Percentiles rank a stretch among this genome's conserved stretches.
These are phyloP conservation scores for Crotalus helleri DNA, from an alignment of 2,113 vertebrate genomes.

Conservation along the genomic window DNA sequence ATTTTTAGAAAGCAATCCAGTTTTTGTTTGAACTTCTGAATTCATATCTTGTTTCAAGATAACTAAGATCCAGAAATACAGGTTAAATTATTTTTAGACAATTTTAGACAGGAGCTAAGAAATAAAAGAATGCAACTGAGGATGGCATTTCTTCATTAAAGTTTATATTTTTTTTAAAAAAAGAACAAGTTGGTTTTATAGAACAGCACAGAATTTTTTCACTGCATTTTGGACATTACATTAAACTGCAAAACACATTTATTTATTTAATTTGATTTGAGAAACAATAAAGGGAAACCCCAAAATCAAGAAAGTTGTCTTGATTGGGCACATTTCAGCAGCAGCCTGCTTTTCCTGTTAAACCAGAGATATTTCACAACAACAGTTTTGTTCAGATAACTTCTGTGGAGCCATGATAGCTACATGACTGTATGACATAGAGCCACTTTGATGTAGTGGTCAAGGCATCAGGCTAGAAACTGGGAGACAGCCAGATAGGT, in stretches of 20 bases:
- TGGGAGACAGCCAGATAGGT: not conserved
- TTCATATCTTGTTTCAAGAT: slow-evolving; percentile 16
- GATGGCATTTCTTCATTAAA: not conserved
- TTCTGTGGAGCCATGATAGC: not conserved
- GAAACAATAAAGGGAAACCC: slow-evolving; percentile 33
- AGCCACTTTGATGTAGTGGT: not conserved
- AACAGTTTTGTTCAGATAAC: slow-evolving; percentile 39
- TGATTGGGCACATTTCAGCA: not conserved
- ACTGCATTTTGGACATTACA: not conserved
- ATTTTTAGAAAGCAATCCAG: slow-evolving; percentile 28
- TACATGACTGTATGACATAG: not conserved
- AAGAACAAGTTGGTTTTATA: not conserved
- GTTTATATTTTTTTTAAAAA: too few relatives aligned
- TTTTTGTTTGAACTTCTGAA: slow-evolving; percentile 6
- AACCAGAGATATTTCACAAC: slow-evolving; percentile 44
- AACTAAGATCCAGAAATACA: not conserved
- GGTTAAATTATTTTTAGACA: not conserved
- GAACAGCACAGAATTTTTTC: not conserved
- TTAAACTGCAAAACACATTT: not conserved
- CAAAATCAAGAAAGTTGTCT: slow-evolving; percentile 13
- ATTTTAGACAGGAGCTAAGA: not conserved
- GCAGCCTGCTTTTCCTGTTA: slow-evolving; percentile 12
- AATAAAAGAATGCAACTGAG: not conserved
- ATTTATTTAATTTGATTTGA: not conserved
- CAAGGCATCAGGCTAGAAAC: not conserved